Base-by-base conservation (phyloP, 2,888 invertebrate species). In the Rosalia funebris region DNA sequence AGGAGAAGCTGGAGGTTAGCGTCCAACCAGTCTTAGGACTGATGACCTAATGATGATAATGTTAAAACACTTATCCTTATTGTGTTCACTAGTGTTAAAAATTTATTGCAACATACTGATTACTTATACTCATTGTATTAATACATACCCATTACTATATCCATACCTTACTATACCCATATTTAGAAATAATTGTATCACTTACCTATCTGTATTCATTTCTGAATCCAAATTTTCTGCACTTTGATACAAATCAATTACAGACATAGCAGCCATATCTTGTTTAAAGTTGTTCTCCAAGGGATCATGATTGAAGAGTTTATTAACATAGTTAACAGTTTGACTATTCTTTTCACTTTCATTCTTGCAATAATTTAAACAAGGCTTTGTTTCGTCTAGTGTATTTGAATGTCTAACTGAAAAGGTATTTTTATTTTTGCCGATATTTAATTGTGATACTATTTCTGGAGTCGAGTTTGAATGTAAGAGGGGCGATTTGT, bases 201-300 rank as follows among this genome's bases (percentile, higher is more conserved):
- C 54, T 74, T 71, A 87, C 87, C 84, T 83, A 65, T 84, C 84
- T 12, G 86, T 86, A 79, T 87, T 85, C 86, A 87, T 86, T 65
- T 85, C 85, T 71, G 82, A 82, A 4, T 86, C 86, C 60, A 86
- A 78, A 39, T 86, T 84, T 62, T 86, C 81, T 69, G 83, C 85
- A 79, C 86, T 86, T 70, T 83, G 83, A 78, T 86, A 85, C 39
- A 82, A 70, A 81, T 85, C 86, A 72, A 85, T 82, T 56, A 86
- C 84, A 32, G 87, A 87, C 85, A 87, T 86, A 65, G 87, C 87
- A 36, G 74, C 65, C 39, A 80, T 66, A 66, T 81, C 80, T 42
- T 71, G 57, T 56, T 50, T 50, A 31, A 71, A 65, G 19, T 63
- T 59, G 14, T 53, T 48, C n/a, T 60, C 57, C 55, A 72, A 64